Percentiles rank a stretch among this genome's conserved stretches.
phyloP scores from a whole-genome alignment of 2,888 invertebrate genomes.

The Acanthacorydalis orientalis region DNA sequence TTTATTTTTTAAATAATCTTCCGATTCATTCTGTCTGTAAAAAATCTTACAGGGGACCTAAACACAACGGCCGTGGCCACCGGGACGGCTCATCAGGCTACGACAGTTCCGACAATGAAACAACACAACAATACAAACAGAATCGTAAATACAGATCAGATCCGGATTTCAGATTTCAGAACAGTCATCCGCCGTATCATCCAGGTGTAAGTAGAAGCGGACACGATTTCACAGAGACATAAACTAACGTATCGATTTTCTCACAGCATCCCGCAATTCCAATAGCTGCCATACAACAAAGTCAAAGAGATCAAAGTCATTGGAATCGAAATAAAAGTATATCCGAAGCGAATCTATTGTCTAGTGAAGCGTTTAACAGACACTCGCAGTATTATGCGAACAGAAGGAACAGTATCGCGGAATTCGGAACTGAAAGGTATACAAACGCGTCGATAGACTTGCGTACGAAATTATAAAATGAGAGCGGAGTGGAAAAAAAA shows the following conservation, averaged over 20 bases:
- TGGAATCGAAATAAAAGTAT: constrained; percentile 45
- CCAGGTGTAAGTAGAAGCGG: constrained; percentile 9
- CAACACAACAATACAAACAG: constrained; percentile 43
- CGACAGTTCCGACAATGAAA: constrained; percentile 77
- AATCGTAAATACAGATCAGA: constrained; percentile 69
- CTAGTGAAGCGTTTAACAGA: constrained; percentile 34
- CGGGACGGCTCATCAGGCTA: constrained; percentile 84
- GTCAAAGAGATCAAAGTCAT: constrained; percentile 17
- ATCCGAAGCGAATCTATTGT: constrained; percentile 73
- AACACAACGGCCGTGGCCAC: constrained; percentile 40
- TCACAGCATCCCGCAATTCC: constrained; percentile 31
- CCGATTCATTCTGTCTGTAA: too few species aligned
- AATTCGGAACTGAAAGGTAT: constrained; percentile 26
- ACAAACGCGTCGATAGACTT: too few species aligned
- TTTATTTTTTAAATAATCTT: too few species aligned
- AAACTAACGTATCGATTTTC: neutral
- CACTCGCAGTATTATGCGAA: constrained; percentile 25
- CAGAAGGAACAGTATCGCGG: constrained; percentile 41
- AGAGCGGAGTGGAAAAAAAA: neutral
- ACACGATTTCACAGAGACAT: neutral
- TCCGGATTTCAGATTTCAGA: constrained; percentile 64
- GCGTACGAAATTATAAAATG: neutral
- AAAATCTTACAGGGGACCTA: constrained; percentile 34
- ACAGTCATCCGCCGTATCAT: constrained; percentile 38
- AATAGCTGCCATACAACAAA: constrained; percentile 51